Conservation (phyloP, 2,113 vertebrate genomes). For the Dendrocopos noguchii region DNA sequence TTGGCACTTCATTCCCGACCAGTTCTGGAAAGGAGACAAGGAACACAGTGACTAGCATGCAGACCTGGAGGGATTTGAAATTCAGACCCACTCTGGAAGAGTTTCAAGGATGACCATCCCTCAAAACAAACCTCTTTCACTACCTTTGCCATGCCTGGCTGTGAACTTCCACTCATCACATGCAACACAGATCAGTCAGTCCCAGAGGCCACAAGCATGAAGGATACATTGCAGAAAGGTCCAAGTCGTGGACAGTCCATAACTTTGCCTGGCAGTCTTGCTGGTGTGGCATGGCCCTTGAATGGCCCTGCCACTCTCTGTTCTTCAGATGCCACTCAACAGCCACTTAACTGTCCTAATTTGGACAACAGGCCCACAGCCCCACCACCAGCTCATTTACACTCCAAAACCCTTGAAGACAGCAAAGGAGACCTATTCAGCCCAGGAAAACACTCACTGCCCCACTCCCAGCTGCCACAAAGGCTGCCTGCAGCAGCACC, state of each 20-base stretch:
- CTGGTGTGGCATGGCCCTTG: background rate
- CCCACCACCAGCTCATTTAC: background rate
- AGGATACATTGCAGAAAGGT: background rate
- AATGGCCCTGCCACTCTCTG: background rate
- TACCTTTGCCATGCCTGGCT: background rate
- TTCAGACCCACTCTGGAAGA: background rate
- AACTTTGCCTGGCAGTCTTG: background rate
- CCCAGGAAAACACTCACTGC: background rate
- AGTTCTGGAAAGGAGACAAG: slow-evolving; percentile 84
- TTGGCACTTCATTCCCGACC: slow-evolving; percentile 99
- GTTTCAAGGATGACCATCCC: background rate
- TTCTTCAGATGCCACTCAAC: background rate
- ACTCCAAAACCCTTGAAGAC: background rate
- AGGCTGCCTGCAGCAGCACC: background rate
- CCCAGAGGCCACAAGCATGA: background rate
- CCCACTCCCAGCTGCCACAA: background rate
- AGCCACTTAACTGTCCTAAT: background rate
- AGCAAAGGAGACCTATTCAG: background rate
- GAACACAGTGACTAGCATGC: background rate
- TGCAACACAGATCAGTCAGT: background rate
- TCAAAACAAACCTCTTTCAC: background rate
- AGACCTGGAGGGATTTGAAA: background rate
- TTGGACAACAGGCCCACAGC: background rate
- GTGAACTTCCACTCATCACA: background rate
- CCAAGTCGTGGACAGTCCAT: background rate